A percentile compares a stretch with the other conserved stretches of the same genome.
Conservation (phyloP, 2,113 vertebrate species). For the Anoplopoma fimbria region DNA sequence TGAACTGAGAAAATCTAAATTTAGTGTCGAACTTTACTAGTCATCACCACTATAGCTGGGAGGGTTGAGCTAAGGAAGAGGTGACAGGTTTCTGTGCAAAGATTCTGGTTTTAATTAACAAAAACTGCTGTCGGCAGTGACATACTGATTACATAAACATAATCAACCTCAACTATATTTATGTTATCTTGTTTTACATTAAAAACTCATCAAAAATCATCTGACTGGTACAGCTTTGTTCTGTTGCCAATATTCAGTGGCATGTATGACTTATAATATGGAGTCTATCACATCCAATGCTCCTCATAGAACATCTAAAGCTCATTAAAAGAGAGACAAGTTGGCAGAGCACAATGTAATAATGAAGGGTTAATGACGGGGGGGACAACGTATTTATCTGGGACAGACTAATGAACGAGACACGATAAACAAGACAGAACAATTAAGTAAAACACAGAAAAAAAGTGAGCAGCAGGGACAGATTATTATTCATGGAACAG, state of each 20-base stretch:
- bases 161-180: background rate
- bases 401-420: slow-evolving; percentile 47
- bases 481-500: slow-evolving; percentile 63
- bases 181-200: background rate
- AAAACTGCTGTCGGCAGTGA: background rate
- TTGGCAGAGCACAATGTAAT: slow-evolving; percentile 25
- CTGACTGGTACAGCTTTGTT: background rate
- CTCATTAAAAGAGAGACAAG: slow-evolving; percentile 32
- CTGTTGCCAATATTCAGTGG: slow-evolving; percentile 18
- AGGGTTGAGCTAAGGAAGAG: background rate
- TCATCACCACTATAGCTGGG: background rate
- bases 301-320: slow-evolving; percentile 27
- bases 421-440: slow-evolving; percentile 34
- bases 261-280: slow-evolving; percentile 17
- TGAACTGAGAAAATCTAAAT: slow-evolving; percentile 16
- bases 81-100: background rate
- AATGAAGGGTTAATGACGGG: slow-evolving; percentile 14
- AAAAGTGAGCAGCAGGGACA: slow-evolving; percentile 56
- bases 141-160: background rate
- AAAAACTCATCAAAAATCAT: too few relatives aligned
- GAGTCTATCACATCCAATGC: slow-evolving; percentile 16
- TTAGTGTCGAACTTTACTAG: slow-evolving; percentile 12
- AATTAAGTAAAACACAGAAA: slow-evolving; percentile 21
- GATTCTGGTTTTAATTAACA: background rate
- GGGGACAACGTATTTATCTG: slow-evolving; percentile 31